A percentile compares a stretch with the other conserved stretches of the same genome.
Conservation (phyloP, 2,113 vertebrate species). For the Periophthalmodon schlosseri region DNA sequence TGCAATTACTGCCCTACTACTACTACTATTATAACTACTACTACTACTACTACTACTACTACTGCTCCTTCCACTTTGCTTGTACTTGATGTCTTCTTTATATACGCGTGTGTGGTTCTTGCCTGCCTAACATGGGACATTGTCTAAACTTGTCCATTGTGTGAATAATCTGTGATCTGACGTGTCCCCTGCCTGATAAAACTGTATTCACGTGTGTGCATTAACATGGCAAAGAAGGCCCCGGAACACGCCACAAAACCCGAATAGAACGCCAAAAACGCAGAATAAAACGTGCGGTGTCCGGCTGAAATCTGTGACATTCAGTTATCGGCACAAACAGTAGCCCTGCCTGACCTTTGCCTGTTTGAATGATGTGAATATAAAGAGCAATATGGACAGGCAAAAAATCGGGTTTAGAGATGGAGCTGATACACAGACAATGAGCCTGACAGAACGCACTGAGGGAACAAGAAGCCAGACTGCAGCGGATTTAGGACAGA, state of each 20-base stretch:
- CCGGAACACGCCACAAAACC: neutral
- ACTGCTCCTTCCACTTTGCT: neutral
- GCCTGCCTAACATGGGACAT: neutral
- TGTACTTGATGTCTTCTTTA: neutral
- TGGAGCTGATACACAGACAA: neutral
- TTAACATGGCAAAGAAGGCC: neutral
- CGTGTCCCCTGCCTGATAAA: neutral
- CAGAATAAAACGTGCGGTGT: neutral
- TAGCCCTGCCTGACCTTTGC: neutral
- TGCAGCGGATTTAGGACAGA: neutral
- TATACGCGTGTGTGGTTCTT: neutral
- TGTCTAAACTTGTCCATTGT: constrained; percentile 1
- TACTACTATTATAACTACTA: neutral
- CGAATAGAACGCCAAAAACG: neutral
- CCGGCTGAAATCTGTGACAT: neutral
- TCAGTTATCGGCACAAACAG: neutral
- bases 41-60: neutral
- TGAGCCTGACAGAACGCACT: neutral
- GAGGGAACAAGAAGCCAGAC: neutral
- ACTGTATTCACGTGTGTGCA: neutral
- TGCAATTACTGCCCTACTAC: neutral
- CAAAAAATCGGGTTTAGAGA: neutral
- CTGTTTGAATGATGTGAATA: neutral
- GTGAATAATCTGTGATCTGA: neutral
- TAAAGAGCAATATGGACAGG: neutral